A percentile compares a stretch with the other conserved stretches of the same genome.
Conservation (phyloP, 1,140 invertebrate genomes). For the Heliconius hewitsoni region DNA sequence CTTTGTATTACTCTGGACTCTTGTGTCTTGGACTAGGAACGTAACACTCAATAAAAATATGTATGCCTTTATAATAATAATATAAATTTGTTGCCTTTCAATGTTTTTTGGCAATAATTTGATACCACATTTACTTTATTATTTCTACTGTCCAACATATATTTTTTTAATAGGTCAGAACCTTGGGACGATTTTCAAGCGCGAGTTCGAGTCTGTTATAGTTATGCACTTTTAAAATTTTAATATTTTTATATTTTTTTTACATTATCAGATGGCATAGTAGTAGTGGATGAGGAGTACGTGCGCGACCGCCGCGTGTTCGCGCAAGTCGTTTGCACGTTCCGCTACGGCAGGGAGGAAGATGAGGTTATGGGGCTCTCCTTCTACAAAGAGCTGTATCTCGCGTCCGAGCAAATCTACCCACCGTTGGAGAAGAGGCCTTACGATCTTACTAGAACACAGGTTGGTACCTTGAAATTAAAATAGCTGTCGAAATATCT, state of each 20-base stretch:
- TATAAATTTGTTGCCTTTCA: no score
- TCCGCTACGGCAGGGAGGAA: constrained; percentile 98
- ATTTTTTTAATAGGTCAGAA: no score
- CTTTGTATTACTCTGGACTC: no score
- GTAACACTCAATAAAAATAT: no score
- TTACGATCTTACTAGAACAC: constrained; percentile 84
- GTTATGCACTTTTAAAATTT: no score
- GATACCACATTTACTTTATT: no score
- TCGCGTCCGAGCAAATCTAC: constrained; percentile 93
- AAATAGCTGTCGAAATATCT: neutral
- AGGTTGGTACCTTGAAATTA: constrained; percentile 56
- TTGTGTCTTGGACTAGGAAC: no score
- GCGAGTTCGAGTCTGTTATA: no score
- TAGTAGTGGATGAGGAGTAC: constrained; percentile 96
- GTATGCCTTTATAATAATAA: no score
- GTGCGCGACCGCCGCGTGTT: constrained; percentile 92
- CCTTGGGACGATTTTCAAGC: no score
- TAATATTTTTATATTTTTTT: neutral
- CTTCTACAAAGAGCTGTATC: constrained; percentile 97
- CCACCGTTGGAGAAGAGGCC: constrained; percentile 86
- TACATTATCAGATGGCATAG: constrained; percentile 91
- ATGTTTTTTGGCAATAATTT: no score
- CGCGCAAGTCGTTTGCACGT: constrained; percentile 97
- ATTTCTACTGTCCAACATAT: no score
- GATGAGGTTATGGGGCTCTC: constrained; percentile 99